Evolutionary conservation across 1,140 invertebrate species (phyloP).

Genomic region (Trichonephila clavata): DNA sequence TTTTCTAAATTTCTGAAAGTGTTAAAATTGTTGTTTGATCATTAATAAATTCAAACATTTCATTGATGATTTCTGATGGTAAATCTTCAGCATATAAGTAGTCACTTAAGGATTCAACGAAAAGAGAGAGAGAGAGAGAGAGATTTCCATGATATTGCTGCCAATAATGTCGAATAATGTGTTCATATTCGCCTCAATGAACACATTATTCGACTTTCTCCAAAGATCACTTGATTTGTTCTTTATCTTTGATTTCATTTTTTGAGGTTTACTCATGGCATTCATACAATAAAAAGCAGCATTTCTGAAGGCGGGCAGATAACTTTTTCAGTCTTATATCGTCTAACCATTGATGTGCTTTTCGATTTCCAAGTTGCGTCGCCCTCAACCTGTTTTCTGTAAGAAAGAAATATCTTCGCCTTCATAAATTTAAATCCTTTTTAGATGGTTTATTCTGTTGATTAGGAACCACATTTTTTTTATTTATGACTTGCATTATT

Average conservation of each 20-base stretch:
- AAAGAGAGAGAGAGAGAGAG: too few relatives aligned
- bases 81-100: neutral
- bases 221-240: neutral
- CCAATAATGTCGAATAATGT: too few relatives aligned
- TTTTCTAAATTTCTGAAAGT: constrained; percentile 29
- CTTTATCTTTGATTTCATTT: neutral
- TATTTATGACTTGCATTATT: neutral
- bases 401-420: neutral
- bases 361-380: neutral
- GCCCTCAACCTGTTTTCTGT: neutral
- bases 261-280: neutral
- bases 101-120: neutral
- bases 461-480: neutral
- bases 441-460: neutral
- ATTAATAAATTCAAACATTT: constrained; percentile 42
- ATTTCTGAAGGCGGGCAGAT: constrained; percentile 36
- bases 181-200: constrained; percentile 3
- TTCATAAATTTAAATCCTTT: constrained; percentile 4
- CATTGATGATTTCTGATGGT: constrained; percentile 25
- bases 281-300: constrained; percentile 52
- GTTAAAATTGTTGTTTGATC: neutral
- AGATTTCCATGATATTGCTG: constrained; percentile 61
- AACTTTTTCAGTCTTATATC: constrained; percentile 15
- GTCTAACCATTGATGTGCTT: constrained; percentile 7
- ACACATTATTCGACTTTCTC: constrained; percentile 16